phyloP scores from a whole-genome alignment of 37 sponge, comb jelly and placozoan species.

The Mnemiopsis leidyi region DNA sequence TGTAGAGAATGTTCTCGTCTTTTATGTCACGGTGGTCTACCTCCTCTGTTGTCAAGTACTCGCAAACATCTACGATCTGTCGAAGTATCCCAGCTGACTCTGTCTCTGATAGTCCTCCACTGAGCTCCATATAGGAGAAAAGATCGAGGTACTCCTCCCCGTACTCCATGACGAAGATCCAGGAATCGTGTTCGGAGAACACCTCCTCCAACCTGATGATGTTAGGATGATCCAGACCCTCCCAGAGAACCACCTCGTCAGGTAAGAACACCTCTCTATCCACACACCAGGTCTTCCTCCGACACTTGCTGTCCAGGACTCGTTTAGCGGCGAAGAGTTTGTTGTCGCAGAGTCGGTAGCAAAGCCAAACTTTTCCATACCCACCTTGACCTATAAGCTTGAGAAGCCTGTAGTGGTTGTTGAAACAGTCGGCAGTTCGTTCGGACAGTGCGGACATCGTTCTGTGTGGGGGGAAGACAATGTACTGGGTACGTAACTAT shows the following conservation, averaged over 20 bases:
- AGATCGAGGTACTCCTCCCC: neutral
- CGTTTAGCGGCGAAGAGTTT: slow-evolving; percentile 25
- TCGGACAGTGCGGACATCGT: neutral
- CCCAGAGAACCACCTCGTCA: slow-evolving; percentile 65
- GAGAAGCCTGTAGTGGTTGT: neutral
- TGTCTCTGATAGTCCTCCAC: neutral
- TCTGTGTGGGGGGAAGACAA: too few species aligned
- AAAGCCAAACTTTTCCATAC: slow-evolving; percentile 36
- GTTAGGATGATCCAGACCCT: slow-evolving; percentile 1
- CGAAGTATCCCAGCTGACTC: neutral
- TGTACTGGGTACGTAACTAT: too few species aligned
- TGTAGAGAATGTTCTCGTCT: slow-evolving; percentile 66
- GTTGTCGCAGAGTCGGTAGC: neutral
- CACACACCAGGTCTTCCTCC: slow-evolving; percentile 10
- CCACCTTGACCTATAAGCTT: slow-evolving; percentile 21
- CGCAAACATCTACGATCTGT: slow-evolving; percentile 8
- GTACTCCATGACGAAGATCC: slow-evolving; percentile 37
- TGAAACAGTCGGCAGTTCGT: neutral
- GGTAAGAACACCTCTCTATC: slow-evolving; percentile 1
- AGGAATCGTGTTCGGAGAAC: neutral
- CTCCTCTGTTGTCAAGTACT: neutral
- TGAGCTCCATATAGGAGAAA: neutral
- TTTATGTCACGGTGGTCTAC: slow-evolving; percentile 62
- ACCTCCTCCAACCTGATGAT: slow-evolving; percentile 45
- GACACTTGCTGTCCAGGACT: slow-evolving; percentile 13